Base-by-base conservation (phyloP, 2,797 vertebrate species). In the Pangasius krempfi region DNA sequence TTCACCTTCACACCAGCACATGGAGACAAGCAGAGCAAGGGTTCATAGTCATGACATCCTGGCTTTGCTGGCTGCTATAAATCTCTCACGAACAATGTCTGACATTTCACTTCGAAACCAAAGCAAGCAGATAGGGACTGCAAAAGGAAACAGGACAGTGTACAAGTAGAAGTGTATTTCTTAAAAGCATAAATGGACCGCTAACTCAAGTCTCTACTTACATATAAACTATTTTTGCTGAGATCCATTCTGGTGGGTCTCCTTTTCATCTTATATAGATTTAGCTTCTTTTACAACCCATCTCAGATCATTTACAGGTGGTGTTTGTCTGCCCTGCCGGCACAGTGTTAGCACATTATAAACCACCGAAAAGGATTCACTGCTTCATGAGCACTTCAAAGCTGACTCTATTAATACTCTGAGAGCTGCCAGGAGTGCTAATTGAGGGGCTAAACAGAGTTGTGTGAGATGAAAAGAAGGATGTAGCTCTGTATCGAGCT, bases 1-100 rank as follows among this genome's bases (percentile, higher is more conserved):
- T 97, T 99, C 86, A 99, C 98, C 98, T 99, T 91, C 30, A 56
- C 33, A 60, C 52, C 86, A 91, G 64, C 70, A 88, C 79, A 89
- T 56, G 84, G 80, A 88, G 78, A 85, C 72, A 83, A 87, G 54
- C 88, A 87, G 30, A 75, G 72, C 85, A 79, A 68, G 40, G 72
- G 47, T 73, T 89, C 20, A 73, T 27, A 75, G 81, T 78, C 22
- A 47, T 33, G 52, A 40, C 18, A 10, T 73, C 52, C 50, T 78
- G 47, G 30, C 50, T 76, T 60, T 87, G 27, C 52, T 50, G 85
- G 37, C 50, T 85, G 33, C 33, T 79, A 70, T 87, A 80, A 89
- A 84, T 89, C 79, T 86, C 50, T 62, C 16, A 18, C 47, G 14
- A 54, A 79, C 27, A 60, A 84, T 64, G 86, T 64, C 62, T n/a